Conservation (phyloP, 2,888 invertebrate genomes). For the Endomychus coccineus region DNA sequence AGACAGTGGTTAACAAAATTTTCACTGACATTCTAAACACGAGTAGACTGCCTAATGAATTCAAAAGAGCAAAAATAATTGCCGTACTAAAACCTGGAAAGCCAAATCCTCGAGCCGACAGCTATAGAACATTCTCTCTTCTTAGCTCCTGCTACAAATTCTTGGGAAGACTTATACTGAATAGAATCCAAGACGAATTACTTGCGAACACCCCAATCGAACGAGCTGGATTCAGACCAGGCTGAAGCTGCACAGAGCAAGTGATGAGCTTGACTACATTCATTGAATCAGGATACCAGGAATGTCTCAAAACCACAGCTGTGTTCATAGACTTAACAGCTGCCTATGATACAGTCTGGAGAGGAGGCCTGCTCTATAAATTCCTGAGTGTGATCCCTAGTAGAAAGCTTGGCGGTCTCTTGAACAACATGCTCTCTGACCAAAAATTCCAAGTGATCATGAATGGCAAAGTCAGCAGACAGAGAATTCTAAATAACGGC, state of each 20-base stretch:
- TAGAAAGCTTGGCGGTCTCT: conserved; percentile 5
- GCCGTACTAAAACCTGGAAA: conserved; percentile 3
- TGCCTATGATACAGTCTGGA: conserved; percentile 20
- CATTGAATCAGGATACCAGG: conserved; percentile 19
- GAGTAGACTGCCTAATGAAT: not conserved
- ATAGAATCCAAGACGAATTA: conserved; percentile 16
- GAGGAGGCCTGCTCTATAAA: conserved; percentile 15
- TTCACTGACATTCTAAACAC: conserved; percentile 1
- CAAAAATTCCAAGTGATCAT: conserved; percentile 14
- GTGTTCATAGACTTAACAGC: conserved; percentile 19
- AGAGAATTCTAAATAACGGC: conserved; percentile 16
- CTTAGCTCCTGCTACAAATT: conserved; percentile 7
- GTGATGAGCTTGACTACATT: conserved; percentile 16
- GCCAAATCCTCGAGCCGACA: not conserved
- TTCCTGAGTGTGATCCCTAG: conserved; percentile 11
- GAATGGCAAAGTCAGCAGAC: conserved; percentile 8
- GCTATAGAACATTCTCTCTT: conserved; percentile 5
- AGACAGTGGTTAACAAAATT: conserved; percentile 1
- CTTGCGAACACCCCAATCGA: conserved; percentile 9
- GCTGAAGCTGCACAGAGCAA: conserved; percentile 17
- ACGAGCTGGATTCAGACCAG: conserved; percentile 18
- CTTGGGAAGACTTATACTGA: not conserved
- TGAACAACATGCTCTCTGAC: conserved; percentile 17
- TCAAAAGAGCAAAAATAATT: not conserved
- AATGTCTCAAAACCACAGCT: conserved; percentile 17